Percentiles rank a stretch among this genome's conserved stretches.
Evolutionary conservation across 2,113 vertebrate species (phyloP).

Genomic region (Ciconia boyciana): DNA sequence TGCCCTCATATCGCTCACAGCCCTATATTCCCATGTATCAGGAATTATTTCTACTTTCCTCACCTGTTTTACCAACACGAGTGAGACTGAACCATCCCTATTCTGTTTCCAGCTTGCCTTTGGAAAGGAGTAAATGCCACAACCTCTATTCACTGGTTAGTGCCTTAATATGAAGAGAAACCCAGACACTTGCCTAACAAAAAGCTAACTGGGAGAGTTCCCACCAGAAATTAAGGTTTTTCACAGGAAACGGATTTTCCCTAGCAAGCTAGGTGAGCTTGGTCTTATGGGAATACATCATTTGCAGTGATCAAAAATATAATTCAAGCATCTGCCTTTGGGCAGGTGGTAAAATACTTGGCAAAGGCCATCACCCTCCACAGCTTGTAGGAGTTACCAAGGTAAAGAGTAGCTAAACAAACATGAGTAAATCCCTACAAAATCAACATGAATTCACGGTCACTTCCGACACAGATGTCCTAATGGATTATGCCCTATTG

Average conservation of each 20-base stretch:
- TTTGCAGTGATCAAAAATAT: not conserved
- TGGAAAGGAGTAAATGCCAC: not conserved
- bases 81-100: not conserved
- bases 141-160: not conserved
- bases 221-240: not conserved
- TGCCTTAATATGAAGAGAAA: not conserved
- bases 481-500: not conserved
- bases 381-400: not conserved
- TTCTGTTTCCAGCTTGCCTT: not conserved
- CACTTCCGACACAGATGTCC: not conserved
- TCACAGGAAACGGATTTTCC: not conserved
- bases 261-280: too few species aligned
- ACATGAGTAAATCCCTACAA: not conserved
- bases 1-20: not conserved
- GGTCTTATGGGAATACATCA: not conserved
- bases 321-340: not conserved
- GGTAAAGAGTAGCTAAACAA: not conserved
- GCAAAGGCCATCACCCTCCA: not conserved
- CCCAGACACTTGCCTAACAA: not conserved
- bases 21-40: not conserved
- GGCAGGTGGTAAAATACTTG: not conserved
- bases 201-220: not conserved
- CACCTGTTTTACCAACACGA: not conserved
- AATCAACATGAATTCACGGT: not conserved
- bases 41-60: not conserved